These are phyloP conservation scores for Sylvilagus bachmani DNA, from an alignment of 2,113 vertebrate species.

Conservation along the genomic window DNA sequence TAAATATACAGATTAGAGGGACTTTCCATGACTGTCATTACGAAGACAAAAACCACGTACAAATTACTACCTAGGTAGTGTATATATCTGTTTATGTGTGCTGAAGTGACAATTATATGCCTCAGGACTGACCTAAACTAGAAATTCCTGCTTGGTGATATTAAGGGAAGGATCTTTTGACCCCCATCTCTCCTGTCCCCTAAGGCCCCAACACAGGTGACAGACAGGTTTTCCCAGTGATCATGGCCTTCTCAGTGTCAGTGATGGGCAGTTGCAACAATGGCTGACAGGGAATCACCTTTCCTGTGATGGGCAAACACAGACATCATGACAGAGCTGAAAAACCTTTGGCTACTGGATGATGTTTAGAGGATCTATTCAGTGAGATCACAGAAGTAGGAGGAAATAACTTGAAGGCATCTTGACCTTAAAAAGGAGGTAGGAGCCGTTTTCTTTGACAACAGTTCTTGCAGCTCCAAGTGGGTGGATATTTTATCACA, in stretches of 20 bases:
- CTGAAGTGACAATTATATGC: background rate
- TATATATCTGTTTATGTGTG: background rate
- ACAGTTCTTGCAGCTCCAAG: background rate
- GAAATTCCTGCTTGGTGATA: constrained; percentile 40
- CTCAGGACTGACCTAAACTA: background rate
- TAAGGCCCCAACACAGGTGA: background rate
- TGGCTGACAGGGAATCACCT: background rate
- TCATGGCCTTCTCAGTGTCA: background rate
- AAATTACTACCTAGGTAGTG: background rate
- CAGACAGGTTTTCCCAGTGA: background rate
- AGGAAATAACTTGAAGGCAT: constrained; percentile 14
- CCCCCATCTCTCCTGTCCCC: too few species aligned
- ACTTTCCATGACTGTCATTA: constrained; percentile 24
- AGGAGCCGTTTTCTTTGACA: background rate
- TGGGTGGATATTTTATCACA: constrained; percentile 37
- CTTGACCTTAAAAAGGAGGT: background rate
- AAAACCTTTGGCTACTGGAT: background rate
- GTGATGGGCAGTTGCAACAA: background rate
- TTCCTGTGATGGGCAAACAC: background rate
- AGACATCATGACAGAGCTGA: background rate
- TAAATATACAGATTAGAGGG: constrained; percentile 34
- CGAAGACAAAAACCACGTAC: constrained; percentile 27
- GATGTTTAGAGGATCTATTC: constrained; percentile 7
- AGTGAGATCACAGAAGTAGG: constrained; percentile 38
- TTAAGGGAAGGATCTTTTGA: background rate